Evolutionary conservation across 2,797 vertebrate genomes (phyloP).

Genomic region (Pagetopsis macropterus): DNA sequence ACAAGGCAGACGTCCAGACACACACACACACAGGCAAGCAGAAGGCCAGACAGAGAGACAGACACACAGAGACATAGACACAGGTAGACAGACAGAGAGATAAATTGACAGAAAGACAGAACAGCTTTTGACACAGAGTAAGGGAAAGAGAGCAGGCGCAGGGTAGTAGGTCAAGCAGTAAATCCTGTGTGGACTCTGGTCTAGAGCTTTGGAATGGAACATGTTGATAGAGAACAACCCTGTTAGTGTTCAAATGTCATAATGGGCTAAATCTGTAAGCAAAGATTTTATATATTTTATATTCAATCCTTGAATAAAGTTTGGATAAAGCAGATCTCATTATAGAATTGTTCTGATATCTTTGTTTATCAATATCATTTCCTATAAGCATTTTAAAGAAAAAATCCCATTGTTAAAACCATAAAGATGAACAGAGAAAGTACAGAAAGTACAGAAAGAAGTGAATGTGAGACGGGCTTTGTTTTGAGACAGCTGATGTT

Average conservation of each 20-base stretch:
- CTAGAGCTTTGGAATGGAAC: slow-evolving; percentile 24
- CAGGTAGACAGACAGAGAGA: slow-evolving; percentile 82
- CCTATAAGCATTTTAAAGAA: slow-evolving; percentile 5
- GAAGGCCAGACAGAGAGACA: slow-evolving; percentile 68
- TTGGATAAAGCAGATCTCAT: background rate
- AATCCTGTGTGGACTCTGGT: slow-evolving; percentile 32
- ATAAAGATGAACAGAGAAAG: slow-evolving; percentile 29
- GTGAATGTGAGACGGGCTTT: slow-evolving; percentile 28
- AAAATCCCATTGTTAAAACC: slow-evolving; percentile 7
- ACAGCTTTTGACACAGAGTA: slow-evolving; percentile 73
- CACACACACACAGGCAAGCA: slow-evolving; percentile 59
- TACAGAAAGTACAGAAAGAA: slow-evolving; percentile 20
- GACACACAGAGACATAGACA: slow-evolving; percentile 73
- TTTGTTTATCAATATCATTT: slow-evolving; percentile 1
- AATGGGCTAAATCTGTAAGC: background rate
- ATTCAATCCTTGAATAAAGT: slow-evolving; percentile 5
- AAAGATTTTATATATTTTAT: background rate
- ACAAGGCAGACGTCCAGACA: slow-evolving; percentile 76
- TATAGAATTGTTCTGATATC: background rate
- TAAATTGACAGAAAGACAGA: slow-evolving; percentile 83
- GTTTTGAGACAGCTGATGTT: slow-evolving; percentile 40
- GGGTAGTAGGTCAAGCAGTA: slow-evolving; percentile 26
- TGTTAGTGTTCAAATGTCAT: background rate
- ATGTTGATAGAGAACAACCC: slow-evolving; percentile 8
- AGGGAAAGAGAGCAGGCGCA: slow-evolving; percentile 64